Percentiles rank a stretch among this genome's conserved stretches.
Conservation (phyloP, 2,888 invertebrate genomes). For the Phoenoteleia sp. region DNA sequence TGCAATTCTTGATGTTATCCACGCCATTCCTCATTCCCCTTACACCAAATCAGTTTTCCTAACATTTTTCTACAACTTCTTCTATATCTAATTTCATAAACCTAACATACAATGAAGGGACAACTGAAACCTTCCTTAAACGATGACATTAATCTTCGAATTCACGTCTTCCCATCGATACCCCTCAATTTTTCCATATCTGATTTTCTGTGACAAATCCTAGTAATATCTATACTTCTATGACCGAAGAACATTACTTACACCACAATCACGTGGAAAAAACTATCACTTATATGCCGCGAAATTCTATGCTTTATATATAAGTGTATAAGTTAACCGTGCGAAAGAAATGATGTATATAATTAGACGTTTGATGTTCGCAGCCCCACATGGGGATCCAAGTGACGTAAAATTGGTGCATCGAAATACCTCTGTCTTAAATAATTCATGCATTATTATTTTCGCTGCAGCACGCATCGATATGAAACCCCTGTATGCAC, state of each 20-base stretch:
- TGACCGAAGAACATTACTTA: background rate
- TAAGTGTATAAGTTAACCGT: conserved; percentile 29
- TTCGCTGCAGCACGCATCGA: conserved; percentile 6
- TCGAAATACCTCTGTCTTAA: conserved; percentile 2
- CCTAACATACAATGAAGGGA: too few species aligned
- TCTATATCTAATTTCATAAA: too few species aligned
- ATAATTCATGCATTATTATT: conserved; percentile 24
- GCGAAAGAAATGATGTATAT: conserved; percentile 42
- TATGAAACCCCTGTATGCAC: background rate
- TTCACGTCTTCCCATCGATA: too few species aligned
- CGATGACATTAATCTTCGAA: too few species aligned
- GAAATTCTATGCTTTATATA: background rate
- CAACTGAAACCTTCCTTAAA: too few species aligned
- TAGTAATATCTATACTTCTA: background rate
- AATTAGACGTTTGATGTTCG: conserved; percentile 27
- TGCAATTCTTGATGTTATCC: too few species aligned
- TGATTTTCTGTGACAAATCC: background rate
- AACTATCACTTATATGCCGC: background rate
- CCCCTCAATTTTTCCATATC: too few species aligned
- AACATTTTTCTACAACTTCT: too few species aligned
- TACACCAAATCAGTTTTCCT: too few species aligned
- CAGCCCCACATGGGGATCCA: conserved; percentile 5
- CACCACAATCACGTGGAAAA: background rate
- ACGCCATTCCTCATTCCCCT: too few species aligned
- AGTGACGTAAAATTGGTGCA: conserved; percentile 30